phyloP scores from a whole-genome alignment of 2,797 vertebrate species.

The Champsocephalus esox region DNA sequence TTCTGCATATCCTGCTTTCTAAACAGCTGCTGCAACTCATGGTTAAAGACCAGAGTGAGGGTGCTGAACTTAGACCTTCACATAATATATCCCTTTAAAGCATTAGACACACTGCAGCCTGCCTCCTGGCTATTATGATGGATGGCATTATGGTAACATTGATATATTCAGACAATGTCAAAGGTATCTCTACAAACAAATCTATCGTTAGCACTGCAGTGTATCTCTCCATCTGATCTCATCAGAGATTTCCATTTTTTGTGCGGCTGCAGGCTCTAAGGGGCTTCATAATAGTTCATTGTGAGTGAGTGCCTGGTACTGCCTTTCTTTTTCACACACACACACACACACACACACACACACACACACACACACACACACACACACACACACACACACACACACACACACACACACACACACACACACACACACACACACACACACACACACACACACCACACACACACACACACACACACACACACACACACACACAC shows the following conservation, averaged over 20 bases:
- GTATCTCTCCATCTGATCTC: conserved; percentile 41
- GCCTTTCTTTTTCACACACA: conserved; percentile 42
- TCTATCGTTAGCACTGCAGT: conserved; percentile 24
- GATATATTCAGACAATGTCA: conserved; percentile 15
- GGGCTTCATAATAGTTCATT: conserved; percentile 78
- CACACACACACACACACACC: no score
- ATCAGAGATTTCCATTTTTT: conserved; percentile 50
- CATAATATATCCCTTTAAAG: conserved; percentile 19
- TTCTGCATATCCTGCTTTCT: conserved; percentile 61
- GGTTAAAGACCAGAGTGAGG: conserved; percentile 37
- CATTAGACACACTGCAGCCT: conserved; percentile 29
- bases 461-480: no score
- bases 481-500: conserved; percentile 7
- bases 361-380: not conserved
- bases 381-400: conserved; percentile 18
- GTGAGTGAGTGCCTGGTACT: conserved; percentile 79
- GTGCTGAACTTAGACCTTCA: conserved; percentile 42
- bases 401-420: not conserved
- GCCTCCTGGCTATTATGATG: not conserved
- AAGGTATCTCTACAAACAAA: conserved; percentile 5
- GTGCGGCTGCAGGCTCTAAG: conserved; percentile 26
- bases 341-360: conserved; percentile 1
- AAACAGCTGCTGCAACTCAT: conserved; percentile 56
- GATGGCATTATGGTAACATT: conserved; percentile 7
- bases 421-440: no score